Conservation (phyloP, 53 echinoderm and acorn worm species). For the Paelopatides confundens region DNA sequence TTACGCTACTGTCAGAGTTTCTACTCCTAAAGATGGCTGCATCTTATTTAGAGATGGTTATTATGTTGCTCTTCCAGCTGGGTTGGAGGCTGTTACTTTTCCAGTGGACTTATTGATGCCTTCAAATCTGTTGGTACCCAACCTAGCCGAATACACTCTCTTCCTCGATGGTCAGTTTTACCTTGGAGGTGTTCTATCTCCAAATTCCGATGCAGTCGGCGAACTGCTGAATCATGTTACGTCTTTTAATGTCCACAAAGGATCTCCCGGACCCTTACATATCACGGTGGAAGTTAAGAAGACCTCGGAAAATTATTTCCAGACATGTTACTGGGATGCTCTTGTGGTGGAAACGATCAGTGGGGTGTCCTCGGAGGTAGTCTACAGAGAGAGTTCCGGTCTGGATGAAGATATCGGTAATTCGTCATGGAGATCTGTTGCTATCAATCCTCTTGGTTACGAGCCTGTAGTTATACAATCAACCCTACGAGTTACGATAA, state of each 20-base stretch:
- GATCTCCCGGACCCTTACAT: neutral
- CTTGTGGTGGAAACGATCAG: neutral
- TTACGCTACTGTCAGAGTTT: neutral
- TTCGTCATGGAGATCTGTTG: neutral
- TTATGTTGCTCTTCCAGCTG: neutral
- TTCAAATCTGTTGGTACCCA: neutral
- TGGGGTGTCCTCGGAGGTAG: neutral
- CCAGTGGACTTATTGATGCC: neutral
- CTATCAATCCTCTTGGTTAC: neutral
- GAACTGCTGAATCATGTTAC: neutral
- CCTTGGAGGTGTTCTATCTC: neutral
- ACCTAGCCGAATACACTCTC: slow-evolving; percentile 1
- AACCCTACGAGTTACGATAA: neutral
- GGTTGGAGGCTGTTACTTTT: neutral
- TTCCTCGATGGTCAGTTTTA: neutral
- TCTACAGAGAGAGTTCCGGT: neutral
- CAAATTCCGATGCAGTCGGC: neutral
- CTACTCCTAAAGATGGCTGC: slow-evolving; percentile 48
- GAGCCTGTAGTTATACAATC: neutral
- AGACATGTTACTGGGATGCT: slow-evolving; percentile 23
- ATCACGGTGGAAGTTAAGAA: neutral
- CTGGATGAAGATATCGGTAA: neutral
- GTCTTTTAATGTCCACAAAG: neutral
- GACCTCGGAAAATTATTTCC: neutral
- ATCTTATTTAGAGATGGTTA: slow-evolving; percentile 6